Evolutionary conservation across 2,113 vertebrate genomes (phyloP), one percentile per base, ranked within the genome.

Genomic region (Empidonax traillii): DNA sequence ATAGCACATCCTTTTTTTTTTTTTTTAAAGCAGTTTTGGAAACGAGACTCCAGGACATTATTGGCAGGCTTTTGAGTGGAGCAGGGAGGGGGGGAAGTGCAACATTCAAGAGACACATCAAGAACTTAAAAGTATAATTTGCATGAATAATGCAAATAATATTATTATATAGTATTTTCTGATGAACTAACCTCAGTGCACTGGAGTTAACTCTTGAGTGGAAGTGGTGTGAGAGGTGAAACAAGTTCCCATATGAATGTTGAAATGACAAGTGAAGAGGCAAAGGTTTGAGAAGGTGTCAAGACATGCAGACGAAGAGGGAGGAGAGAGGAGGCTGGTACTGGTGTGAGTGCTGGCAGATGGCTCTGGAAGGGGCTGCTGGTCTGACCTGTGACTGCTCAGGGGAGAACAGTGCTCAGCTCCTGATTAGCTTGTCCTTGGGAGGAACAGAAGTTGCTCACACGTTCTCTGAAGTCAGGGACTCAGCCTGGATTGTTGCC

Each of bases 151-250:
- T 76, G 39, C 28, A 4, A 3, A 52, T 28, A 52, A 52, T 28
- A 52, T 28, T 49, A 49, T 23, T 2, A 5, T 41, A 8, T 39
- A 6, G 23, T 47, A 13, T 61, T 21, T 87, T 78, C 27, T 63
- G 51, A 33, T 53, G 14, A 39, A 6, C 16, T 46, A 1, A 12
- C 4, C 8, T 53, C 21, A 2, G 0, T 2, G 13, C 81, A 14
- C 56, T 47, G 25, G 46, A 35, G 13, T 31, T 44, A 6, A 16
- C 9, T 63, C 13, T 19, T 66, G 33, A 3, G 11, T 91, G 43
- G 24, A 61, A 68, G 10, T 3, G 11, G 2, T 3, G 9, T 25
- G 17, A 14, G 30, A 63, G 13, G 10, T n/a, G 59, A 44, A 27
- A 72, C 25, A 16, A 31, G 10, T 22, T 63, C 19, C 25, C 5